phyloP scores from a whole-genome alignment of 2,113 vertebrate species.

The Geococcyx californianus region DNA sequence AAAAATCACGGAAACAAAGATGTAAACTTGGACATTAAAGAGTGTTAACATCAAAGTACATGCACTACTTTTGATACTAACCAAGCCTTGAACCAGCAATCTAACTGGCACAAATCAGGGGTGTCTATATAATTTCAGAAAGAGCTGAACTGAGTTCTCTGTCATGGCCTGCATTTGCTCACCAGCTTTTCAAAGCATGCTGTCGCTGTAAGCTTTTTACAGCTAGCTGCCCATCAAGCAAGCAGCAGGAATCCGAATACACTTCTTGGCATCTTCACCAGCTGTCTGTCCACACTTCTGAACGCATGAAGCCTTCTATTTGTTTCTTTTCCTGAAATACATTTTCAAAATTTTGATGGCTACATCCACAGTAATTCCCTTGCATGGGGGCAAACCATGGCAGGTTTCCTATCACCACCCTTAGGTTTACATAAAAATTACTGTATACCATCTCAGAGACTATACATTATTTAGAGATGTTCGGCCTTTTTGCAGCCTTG shows the following conservation, averaged over 20 bases:
- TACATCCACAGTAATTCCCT: background rate
- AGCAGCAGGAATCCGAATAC: background rate
- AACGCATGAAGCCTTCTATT: background rate
- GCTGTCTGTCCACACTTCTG: background rate
- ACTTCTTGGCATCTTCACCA: background rate
- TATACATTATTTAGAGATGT: background rate
- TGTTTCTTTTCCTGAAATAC: background rate
- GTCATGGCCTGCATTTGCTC: background rate
- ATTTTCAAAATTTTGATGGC: background rate
- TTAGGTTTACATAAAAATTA: background rate
- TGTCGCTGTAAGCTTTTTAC: background rate
- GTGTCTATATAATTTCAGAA: constrained; percentile 28
- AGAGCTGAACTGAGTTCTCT: background rate
- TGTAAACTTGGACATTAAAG: constrained; percentile 65
- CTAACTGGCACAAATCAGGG: constrained; percentile 37
- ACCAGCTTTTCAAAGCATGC: background rate
- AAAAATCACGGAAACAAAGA: constrained; percentile 62
- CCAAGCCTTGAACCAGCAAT: constrained; percentile 39
- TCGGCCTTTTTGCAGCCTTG: background rate
- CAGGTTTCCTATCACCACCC: background rate
- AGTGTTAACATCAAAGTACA: constrained; percentile 54
- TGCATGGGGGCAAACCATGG: background rate
- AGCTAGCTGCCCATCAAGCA: background rate
- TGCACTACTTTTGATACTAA: constrained; percentile 52
- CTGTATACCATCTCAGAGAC: background rate